Percentiles rank a stretch among this genome's conserved stretches.
phyloP scores from a whole-genome alignment of 2,113 vertebrate species.

The Onychostoma macrolepis region DNA sequence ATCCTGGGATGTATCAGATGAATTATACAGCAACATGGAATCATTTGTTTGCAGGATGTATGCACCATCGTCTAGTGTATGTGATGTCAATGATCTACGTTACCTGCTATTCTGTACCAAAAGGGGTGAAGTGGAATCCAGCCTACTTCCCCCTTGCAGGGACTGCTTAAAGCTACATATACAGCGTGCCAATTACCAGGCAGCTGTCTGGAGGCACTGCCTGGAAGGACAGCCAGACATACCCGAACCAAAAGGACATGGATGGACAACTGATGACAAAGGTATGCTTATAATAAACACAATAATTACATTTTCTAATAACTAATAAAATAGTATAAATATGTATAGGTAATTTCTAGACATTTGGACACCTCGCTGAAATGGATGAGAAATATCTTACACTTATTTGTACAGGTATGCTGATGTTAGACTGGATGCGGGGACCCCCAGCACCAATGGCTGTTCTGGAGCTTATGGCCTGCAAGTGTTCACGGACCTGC shows the following conservation, averaged over 20 bases:
- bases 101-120: not conserved
- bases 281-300: not conserved
- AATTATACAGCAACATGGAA: slow-evolving; percentile 1
- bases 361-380: not conserved
- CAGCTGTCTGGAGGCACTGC: slow-evolving; percentile 3
- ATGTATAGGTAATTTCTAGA: not conserved
- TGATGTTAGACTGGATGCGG: not conserved
- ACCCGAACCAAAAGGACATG: not conserved
- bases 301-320: not conserved
- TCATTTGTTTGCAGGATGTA: not conserved
- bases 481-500: not conserved
- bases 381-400: not conserved
- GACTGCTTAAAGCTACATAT: not conserved
- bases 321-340: not conserved
- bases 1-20: not conserved
- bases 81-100: not conserved
- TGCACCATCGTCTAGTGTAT: not conserved
- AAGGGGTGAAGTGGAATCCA: not conserved
- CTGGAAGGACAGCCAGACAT: slow-evolving; percentile 15
- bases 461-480: not conserved
- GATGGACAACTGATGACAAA: slow-evolving; percentile 6
- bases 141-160: not conserved
- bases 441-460: not conserved
- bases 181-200: not conserved
- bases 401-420: not conserved